Conservation (phyloP, 2,113 vertebrate species). For the Megalops atlanticus region DNA sequence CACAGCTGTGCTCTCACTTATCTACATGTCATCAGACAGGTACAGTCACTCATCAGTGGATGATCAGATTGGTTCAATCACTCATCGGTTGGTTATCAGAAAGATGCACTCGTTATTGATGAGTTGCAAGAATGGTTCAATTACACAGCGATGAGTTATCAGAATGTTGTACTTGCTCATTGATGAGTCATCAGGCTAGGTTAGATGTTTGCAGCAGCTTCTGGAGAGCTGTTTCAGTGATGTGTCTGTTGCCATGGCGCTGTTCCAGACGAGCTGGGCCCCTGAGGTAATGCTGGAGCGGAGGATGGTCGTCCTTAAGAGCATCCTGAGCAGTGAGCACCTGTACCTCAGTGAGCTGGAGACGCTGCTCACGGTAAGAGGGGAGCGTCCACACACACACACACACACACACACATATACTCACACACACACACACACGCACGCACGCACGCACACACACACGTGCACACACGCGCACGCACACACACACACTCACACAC, state of each 20-base stretch:
- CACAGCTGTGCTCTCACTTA: neutral
- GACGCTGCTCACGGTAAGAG: constrained; percentile 65
- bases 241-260: neutral
- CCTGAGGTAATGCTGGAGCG: constrained; percentile 60
- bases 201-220: no score
- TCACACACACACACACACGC: neutral
- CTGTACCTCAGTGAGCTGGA: constrained; percentile 72
- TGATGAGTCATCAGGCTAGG: neutral
- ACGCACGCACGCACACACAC: neutral
- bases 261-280: constrained; percentile 48
- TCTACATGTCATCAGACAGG: neutral
- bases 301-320: constrained; percentile 61
- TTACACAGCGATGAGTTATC: neutral
- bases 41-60: neutral
- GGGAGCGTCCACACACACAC: neutral
- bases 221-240: neutral
- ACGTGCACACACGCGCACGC: neutral
- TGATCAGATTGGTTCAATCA: neutral
- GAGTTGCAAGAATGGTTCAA: neutral
- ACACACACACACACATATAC: neutral
- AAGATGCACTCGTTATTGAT: neutral
- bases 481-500: neutral
- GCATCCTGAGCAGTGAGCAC: constrained; percentile 67
- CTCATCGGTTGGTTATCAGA: neutral
- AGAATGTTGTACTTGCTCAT: neutral